Conservation (phyloP, 2,797 vertebrate species). For the Myoxocephalus aenaeus region DNA sequence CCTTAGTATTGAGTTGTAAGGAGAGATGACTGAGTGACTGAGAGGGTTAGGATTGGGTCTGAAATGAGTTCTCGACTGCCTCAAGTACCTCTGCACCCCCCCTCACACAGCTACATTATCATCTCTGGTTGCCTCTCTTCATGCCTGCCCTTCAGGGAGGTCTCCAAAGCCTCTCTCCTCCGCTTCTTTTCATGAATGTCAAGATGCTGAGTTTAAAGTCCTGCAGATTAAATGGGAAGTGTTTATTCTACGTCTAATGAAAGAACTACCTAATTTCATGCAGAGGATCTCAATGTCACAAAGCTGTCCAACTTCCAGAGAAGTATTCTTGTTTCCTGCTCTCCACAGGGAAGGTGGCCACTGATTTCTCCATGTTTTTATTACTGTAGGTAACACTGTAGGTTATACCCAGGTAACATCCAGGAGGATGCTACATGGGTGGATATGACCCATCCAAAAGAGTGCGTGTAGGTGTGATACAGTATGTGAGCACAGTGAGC, state of each 20-base stretch:
- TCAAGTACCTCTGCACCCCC: slow-evolving; percentile 71
- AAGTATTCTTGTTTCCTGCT: slow-evolving; percentile 41
- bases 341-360: slow-evolving; percentile 25
- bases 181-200: slow-evolving; percentile 85
- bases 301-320: slow-evolving; percentile 57
- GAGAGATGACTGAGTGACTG: slow-evolving; percentile 78
- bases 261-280: slow-evolving; percentile 82
- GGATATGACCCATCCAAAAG: slow-evolving; percentile 27
- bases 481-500: slow-evolving; percentile 3
- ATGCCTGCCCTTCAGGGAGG: slow-evolving; percentile 82
- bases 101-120: slow-evolving; percentile 70
- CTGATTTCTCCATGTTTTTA: slow-evolving; percentile 56
- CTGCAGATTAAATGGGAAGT: slow-evolving; percentile 83
- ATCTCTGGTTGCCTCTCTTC: slow-evolving; percentile 77
- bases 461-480: slow-evolving; percentile 25
- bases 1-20: slow-evolving; percentile 79
- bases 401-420: slow-evolving; percentile 16
- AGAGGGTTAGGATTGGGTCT: slow-evolving; percentile 77
- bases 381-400: slow-evolving; percentile 12
- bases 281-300: slow-evolving; percentile 72
- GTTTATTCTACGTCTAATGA: slow-evolving; percentile 81
- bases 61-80: slow-evolving; percentile 79
- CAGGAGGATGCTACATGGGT: slow-evolving; percentile 25
- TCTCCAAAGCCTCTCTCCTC: slow-evolving; percentile 80
- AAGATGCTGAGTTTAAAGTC: slow-evolving; percentile 85